phyloP scores from a whole-genome alignment of 2,888 invertebrate genomes.

The Eilema sororculum region DNA sequence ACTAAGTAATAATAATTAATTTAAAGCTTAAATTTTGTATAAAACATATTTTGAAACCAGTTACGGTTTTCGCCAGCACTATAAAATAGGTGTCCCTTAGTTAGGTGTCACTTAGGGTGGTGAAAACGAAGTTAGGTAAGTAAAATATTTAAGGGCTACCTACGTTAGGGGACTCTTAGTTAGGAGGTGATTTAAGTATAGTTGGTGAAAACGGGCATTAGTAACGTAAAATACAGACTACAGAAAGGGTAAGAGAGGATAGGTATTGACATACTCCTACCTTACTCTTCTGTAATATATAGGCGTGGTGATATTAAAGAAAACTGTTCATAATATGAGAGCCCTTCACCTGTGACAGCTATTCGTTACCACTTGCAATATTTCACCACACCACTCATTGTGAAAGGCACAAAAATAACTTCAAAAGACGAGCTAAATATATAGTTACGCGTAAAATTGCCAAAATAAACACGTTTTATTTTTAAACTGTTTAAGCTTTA shows the following conservation, averaged over 20 bases:
- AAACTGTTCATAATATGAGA: not conserved
- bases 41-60: no score
- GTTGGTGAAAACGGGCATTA: no score
- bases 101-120: no score
- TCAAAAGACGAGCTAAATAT: slow-evolving; percentile 34
- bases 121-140: no score
- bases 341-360: not conserved
- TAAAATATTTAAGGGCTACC: no score
- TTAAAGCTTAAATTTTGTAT: no score
- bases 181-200: no score
- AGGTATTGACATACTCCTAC: not conserved
- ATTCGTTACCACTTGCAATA: slow-evolving; percentile 16
- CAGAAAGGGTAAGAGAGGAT: not conserved
- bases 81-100: no score
- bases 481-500: slow-evolving; percentile 43
- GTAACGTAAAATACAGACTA: no score
- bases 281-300: not conserved
- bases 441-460: slow-evolving; percentile 44
- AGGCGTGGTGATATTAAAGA: not conserved
- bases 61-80: no score
- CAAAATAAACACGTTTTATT: slow-evolving; percentile 57
- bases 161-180: no score
- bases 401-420: slow-evolving; percentile 35
- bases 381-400: slow-evolving; percentile 27
- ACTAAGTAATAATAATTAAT: no score